Evolutionary conservation across 1,140 invertebrate species (phyloP).

Genomic region (Drosophila melanogaster): Release_6_plus_ISO1_MT NT_033777.3:6480501-6481000

Average conservation of each 20-base stretch:
- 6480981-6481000: conserved; percentile 37
- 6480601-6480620: conserved; percentile 2
- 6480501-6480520: conserved; percentile 57
- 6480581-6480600: conserved; percentile 56
- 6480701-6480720: conserved; percentile 78
- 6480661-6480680: conserved; percentile 52
- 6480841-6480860: conserved; percentile 68
- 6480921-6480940: conserved; percentile 55
- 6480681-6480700: conserved; percentile 66
- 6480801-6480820: conserved; percentile 27
- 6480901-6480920: conserved; percentile 40
- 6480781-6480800: conserved; percentile 63
- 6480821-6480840: conserved; percentile 73
- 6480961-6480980: conserved; percentile 15
- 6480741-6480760: conserved; percentile 27
- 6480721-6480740: conserved; percentile 45
- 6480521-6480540: conserved; percentile 53
- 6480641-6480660: conserved; percentile 50
- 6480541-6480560: conserved; percentile 63
- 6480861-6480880: conserved; percentile 41
- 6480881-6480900: conserved; percentile 62
- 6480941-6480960: conserved; percentile 65
- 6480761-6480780: conserved; percentile 35
- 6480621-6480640: conserved; percentile 21
- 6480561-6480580: conserved; percentile 45